phyloP scores from a whole-genome alignment of 1,140 invertebrate genomes.

The Formica exsecta region DNA sequence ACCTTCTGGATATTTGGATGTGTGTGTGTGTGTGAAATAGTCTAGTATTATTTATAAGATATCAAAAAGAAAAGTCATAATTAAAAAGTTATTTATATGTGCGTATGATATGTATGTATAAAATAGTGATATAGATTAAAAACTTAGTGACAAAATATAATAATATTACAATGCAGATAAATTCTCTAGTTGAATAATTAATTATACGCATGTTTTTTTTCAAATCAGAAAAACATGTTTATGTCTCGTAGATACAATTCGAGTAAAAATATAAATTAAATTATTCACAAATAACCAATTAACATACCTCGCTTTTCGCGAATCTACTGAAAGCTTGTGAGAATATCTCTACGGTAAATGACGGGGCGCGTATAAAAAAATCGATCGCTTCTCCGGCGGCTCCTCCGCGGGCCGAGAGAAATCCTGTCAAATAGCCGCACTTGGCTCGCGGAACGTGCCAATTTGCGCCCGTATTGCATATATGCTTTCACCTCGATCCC shows the following conservation, averaged over 20 bases:
- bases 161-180: background rate
- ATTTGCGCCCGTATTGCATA: constrained; percentile 60
- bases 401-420: constrained; percentile 46
- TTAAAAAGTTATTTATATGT: constrained; percentile 2
- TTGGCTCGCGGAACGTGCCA: constrained; percentile 53
- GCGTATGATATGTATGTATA: background rate
- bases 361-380: constrained; percentile 37
- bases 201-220: background rate
- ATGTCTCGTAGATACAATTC: background rate
- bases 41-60: background rate
- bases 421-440: constrained; percentile 57
- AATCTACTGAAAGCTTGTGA: background rate
- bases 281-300: constrained; percentile 36
- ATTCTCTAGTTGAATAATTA: background rate
- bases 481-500: constrained; percentile 62
- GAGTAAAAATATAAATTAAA: constrained; percentile 6
- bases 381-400: constrained; percentile 49
- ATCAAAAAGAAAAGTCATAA: background rate
- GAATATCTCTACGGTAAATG: background rate
- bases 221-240: constrained; percentile 27
- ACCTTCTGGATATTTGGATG: background rate
- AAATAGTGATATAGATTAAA: background rate
- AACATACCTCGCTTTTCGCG: background rate
- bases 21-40: background rate
- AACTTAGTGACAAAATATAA: constrained; percentile 1